Conservation (phyloP, 2,888 invertebrate genomes). For the Gonocerus acuteangulatus region DNA sequence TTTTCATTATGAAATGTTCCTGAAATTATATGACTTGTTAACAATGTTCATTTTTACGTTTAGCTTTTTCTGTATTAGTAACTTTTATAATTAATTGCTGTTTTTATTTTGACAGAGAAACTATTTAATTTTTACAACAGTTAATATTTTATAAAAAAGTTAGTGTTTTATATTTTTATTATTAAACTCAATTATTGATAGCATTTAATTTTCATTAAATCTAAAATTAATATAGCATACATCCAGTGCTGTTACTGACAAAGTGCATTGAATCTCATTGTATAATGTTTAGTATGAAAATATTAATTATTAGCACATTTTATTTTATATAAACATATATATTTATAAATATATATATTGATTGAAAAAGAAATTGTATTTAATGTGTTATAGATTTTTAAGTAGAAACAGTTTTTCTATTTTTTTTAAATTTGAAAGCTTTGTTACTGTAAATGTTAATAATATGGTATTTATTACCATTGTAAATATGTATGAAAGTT, state of each 20-base stretch:
- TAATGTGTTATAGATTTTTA: constrained; percentile 22
- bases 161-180: neutral
- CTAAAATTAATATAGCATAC: neutral
- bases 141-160: no score
- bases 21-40: neutral
- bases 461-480: constrained; percentile 17
- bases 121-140: no score
- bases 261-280: neutral
- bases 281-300: neutral
- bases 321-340: constrained; percentile 7
- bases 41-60: neutral
- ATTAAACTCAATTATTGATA: neutral
- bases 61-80: neutral
- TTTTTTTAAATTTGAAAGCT: constrained; percentile 23
- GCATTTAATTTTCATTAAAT: neutral
- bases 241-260: neutral
- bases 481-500: constrained; percentile 26
- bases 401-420: constrained; percentile 22
- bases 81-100: no score
- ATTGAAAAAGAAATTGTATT: constrained; percentile 6
- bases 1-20: neutral
- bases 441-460: constrained; percentile 24
- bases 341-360: constrained; percentile 8
- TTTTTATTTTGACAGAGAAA: no score
- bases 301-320: constrained; percentile 16